Evolutionary conservation across 2,113 vertebrate species (phyloP), one percentile per base, ranked within the genome.

Genomic region (Gymnobelideus leadbeateri): DNA sequence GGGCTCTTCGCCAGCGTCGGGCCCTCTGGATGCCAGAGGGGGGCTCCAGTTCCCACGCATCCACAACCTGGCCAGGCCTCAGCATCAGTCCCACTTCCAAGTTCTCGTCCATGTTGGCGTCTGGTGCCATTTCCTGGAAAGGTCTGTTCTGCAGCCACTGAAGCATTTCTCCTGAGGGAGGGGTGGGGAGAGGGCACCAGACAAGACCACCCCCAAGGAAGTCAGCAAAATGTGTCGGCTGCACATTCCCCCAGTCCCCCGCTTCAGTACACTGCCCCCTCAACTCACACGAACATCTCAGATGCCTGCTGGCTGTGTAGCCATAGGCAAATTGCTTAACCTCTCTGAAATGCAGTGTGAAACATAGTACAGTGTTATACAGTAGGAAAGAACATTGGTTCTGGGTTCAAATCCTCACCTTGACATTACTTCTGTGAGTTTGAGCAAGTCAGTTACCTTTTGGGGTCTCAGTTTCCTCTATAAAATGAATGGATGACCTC

Each of bases 151-250:
- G 94, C 92, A 97, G 91, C 97, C 96, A 96, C 25, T 37, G 94
- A 47, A 95, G 54, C 37, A 95, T 54, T 25, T 98, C 97, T 37
- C 96, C 97, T 98, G 94, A 14, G 28, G 68, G 93, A 46, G 91
- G 28, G 93, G 57, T 3, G 16, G 43, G 2, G 0, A 51, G 47
- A 47, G n/a, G 14, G 28, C 8, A 46, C 46, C 43, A 47, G 94
- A 43, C 91, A 49, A 61, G 61, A 68, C 31, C 61, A 61, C 3
- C 6, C 53, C 53, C 53, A 55, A 7, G 61, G 31, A 68, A 37
- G 14, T 68, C 61, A 37, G 28, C 57, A 68, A 68, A 37, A 68
- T 68, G 12, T 37, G 31, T 37, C 3, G 2, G 25, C 54, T 14
- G 28, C 57, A 52, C 2, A 52, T 19, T 52, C 52, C 16, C 16